Conservation (phyloP, 2,888 invertebrate genomes). For the Brenthis daphne region DNA sequence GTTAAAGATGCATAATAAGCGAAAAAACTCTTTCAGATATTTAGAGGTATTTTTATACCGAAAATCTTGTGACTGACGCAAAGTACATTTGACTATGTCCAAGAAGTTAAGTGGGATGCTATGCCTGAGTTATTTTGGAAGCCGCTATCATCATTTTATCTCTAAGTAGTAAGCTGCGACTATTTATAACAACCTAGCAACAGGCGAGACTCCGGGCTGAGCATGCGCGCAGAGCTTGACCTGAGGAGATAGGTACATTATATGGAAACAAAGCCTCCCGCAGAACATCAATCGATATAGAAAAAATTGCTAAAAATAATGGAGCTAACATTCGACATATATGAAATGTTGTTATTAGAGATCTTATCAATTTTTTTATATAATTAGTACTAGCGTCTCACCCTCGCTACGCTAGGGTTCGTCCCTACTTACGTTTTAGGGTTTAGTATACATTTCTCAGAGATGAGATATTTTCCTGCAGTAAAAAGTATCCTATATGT, state of each 20-base stretch:
- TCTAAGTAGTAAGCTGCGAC: background rate
- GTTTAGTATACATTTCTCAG: no score
- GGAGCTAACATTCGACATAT: background rate
- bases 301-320: background rate
- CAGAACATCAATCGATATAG: constrained; percentile 14
- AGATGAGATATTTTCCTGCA: no score
- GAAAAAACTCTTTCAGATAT: no score
- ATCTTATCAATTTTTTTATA: constrained; percentile 1
- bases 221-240: constrained; percentile 35
- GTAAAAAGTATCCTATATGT: no score
- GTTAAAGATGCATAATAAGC: no score
- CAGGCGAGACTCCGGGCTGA: constrained; percentile 28
- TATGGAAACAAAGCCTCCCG: constrained; percentile 6
- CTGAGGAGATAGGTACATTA: constrained; percentile 1
- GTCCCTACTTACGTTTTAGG: no score
- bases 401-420: no score
- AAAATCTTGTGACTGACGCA: no score
- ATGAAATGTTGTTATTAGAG: background rate
- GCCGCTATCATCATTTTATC: background rate
- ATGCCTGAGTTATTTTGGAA: background rate
- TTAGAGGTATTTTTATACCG: no score
- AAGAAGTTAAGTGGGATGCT: no score
- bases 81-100: no score
- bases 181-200: constrained; percentile 35
- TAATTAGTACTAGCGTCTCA: background rate